Evolutionary conservation across 2,797 vertebrate species (phyloP).

Genomic region (Sebastes iracundus): DNA sequence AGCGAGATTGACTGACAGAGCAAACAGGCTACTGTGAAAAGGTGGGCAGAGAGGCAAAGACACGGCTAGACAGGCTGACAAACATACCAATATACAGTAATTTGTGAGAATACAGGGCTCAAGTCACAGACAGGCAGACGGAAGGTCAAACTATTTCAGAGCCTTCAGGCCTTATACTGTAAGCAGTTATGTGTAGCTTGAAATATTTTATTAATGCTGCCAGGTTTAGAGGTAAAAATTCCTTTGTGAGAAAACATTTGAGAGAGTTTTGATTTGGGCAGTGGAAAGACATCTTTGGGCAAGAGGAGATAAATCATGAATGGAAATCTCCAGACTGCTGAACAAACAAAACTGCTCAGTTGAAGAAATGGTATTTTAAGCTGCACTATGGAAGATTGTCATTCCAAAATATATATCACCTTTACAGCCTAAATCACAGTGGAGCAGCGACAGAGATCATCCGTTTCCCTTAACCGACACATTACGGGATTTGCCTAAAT

Average conservation of each 20-base stretch:
- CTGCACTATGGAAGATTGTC: background rate
- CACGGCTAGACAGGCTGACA: background rate
- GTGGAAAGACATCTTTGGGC: background rate
- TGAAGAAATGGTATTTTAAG: background rate
- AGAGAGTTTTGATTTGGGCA: background rate
- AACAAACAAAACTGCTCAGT: slow-evolving; percentile 6
- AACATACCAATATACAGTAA: background rate
- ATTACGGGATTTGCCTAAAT: background rate
- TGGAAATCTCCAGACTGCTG: background rate
- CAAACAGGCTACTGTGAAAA: slow-evolving; percentile 29
- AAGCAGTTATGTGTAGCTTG: background rate
- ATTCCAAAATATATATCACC: background rate
- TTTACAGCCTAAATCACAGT: background rate
- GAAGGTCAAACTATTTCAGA: background rate
- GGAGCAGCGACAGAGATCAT: background rate
- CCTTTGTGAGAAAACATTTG: background rate
- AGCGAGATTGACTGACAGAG: slow-evolving; percentile 42
- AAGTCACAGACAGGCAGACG: background rate
- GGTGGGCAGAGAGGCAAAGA: background rate
- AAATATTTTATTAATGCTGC: background rate
- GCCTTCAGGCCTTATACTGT: background rate
- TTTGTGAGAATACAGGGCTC: background rate
- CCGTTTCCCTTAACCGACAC: background rate
- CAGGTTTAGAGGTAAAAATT: background rate
- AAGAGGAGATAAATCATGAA: slow-evolving; percentile 3